Conservation (phyloP, 2,888 invertebrate genomes). For the Phytoseiulus persimilis region DNA sequence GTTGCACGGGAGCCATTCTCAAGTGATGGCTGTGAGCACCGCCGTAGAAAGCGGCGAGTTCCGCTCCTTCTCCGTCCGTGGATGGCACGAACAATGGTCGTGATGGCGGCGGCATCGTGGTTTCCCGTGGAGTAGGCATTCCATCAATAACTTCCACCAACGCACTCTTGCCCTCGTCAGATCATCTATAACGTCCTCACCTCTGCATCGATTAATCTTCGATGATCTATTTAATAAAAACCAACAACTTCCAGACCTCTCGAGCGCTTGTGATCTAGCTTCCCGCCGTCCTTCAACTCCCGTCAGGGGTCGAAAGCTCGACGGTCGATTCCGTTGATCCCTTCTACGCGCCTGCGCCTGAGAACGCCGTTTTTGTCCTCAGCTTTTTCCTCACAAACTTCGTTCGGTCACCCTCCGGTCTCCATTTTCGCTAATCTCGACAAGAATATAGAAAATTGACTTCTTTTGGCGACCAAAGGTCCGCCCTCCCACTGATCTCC, state of each 20-base stretch:
- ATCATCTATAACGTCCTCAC: constrained; percentile 5
- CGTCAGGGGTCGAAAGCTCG: not conserved
- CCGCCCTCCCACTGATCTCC: too few species aligned
- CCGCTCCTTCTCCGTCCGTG: not conserved
- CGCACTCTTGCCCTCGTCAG: not conserved
- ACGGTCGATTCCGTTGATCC: not conserved
- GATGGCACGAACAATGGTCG: not conserved
- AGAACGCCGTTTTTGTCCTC: not conserved
- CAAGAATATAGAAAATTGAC: too few species aligned
- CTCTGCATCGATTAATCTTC: not conserved
- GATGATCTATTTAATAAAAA: constrained; percentile 5
- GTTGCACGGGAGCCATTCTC: not conserved
- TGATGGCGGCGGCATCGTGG: not conserved
- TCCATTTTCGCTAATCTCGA: too few species aligned
- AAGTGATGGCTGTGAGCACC: not conserved
- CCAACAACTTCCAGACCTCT: not conserved
- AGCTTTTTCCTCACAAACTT: not conserved
- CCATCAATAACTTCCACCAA: not conserved
- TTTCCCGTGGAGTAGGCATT: not conserved
- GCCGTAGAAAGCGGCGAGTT: not conserved
- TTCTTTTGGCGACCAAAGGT: too few species aligned
- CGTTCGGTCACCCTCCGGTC: not conserved
- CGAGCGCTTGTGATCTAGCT: not conserved
- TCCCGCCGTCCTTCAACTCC: not conserved
- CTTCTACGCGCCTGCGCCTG: not conserved